Base-by-base conservation (phyloP, 1,140 invertebrate genomes). In the Vanessa tameamea region DNA sequence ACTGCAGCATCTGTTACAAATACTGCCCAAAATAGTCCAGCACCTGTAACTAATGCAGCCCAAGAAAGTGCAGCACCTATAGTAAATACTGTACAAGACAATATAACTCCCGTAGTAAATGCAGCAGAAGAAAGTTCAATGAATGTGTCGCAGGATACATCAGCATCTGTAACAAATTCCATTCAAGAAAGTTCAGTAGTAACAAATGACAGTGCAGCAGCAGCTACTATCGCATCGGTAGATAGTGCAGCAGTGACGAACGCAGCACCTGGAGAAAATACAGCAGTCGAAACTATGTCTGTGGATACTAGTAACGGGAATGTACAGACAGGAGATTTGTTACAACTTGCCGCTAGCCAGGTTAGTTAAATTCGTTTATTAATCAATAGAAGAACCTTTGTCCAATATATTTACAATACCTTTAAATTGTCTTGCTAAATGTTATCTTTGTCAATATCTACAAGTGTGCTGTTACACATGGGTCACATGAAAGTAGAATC, bases 231-330 rank as follows among this genome's bases (percentile, higher is more conserved):
- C 31, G 31, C 31, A 48, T 3, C 14, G 11, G 47, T 7, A 51
- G 50, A 51, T n/a, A 51, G 50, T 7, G 15, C 5, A 53, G 16
- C 51, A 20, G 47, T 50, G 13, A n/a, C 15, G 48, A 53, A n/a
- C n/a, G 15, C 5, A 53, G 16, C 51, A 20, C 14, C 48, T 50
- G 48, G 4, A 53, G 51, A 16, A 9, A 53, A 7, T 53, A 9
- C 51, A 53, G 51, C 9, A 9, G 47, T 64, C 12, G 43, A 64
- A 14, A 23, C 16, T 53, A 16, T 53, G 47, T 47, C 37, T 6
- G 23, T 14, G 16, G 63, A 75, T 73, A 64, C 63, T 68, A 82
- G 83, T 64, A 90, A 90, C 66, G 87, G 88, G 26, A 88, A 88
- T 75, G 80, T 75, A 11, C 68, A 79, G 48, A 79, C 79, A 0